phyloP scores from a whole-genome alignment of 2,113 vertebrate species.

The Poeciliopsis turrubarensis region DNA sequence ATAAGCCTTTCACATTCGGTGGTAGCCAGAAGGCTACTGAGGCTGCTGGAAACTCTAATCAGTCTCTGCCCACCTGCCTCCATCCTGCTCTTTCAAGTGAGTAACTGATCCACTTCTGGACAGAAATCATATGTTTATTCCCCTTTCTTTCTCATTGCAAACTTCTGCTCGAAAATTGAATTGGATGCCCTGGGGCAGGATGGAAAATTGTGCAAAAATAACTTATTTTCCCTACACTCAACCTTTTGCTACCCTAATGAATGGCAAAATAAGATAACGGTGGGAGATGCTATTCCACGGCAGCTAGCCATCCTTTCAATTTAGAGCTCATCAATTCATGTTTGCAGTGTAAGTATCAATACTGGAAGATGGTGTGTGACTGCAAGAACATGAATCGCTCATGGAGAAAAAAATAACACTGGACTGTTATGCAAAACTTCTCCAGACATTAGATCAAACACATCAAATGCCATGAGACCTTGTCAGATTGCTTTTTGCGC shows the following conservation, averaged over 20 bases:
- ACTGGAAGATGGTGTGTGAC: constrained; percentile 33
- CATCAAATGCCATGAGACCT: constrained; percentile 17
- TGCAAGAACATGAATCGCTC: constrained; percentile 24
- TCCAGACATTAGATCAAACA: constrained; percentile 24
- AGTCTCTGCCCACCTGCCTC: constrained; percentile 56
- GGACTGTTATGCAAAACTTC: constrained; percentile 4
- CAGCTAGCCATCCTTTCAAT: constrained; percentile 43
- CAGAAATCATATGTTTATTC: constrained; percentile 76
- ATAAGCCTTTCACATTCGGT: constrained; percentile 70
- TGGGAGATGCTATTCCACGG: constrained; percentile 57
- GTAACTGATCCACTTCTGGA: constrained; percentile 79
- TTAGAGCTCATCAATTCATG: constrained; percentile 64
- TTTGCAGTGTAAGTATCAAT: constrained; percentile 46
- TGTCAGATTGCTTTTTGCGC: constrained; percentile 10
- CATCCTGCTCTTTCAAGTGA: constrained; percentile 73
- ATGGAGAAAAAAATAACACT: constrained; percentile 20
- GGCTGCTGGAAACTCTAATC: constrained; percentile 60
- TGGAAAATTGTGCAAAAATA: constrained; percentile 84
- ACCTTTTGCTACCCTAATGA: constrained; percentile 74
- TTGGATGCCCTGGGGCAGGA: constrained; percentile 83
- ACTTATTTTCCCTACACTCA: constrained; percentile 77
- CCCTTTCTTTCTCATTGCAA: constrained; percentile 71
- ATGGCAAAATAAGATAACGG: constrained; percentile 79
- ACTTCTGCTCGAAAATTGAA: constrained; percentile 85
- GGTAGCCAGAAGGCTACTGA: constrained; percentile 69